Percentiles rank a stretch among this genome's conserved stretches.
Evolutionary conservation across 1,140 invertebrate species (phyloP).

Genomic region (Arctopsyche grandis): DNA sequence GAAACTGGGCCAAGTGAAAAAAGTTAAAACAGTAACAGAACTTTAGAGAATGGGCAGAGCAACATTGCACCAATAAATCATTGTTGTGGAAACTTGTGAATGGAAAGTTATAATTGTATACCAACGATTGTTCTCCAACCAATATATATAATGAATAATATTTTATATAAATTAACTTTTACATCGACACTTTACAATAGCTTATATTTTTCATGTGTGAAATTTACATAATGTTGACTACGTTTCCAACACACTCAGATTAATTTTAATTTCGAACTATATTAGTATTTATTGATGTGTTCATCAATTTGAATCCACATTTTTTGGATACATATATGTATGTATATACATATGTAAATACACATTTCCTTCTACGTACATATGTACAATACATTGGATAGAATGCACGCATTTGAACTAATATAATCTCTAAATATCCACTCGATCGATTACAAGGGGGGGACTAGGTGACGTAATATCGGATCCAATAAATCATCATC

Average conservation of each 20-base stretch:
- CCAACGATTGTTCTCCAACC: neutral
- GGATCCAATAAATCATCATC: no score
- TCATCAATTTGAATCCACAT: no score
- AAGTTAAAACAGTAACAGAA: constrained; percentile 37
- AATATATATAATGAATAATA: neutral
- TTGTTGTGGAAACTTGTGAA: constrained; percentile 46
- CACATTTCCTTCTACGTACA: neutral
- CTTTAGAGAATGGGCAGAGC: constrained; percentile 20
- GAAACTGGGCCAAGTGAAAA: constrained; percentile 48
- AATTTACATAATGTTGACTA: no score
- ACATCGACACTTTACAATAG: no score
- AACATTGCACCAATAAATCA: constrained; percentile 41
- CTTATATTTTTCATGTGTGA: no score
- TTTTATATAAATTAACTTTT: neutral
- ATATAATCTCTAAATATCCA: no score
- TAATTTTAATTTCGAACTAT: no score
- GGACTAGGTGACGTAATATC: no score
- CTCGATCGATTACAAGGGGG: no score
- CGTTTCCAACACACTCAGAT: no score
- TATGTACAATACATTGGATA: neutral
- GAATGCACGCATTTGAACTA: no score
- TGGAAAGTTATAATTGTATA: constrained; percentile 33
- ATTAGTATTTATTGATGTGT: no score
- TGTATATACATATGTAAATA: neutral
- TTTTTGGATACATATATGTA: neutral